Percentiles rank a stretch among this genome's conserved stretches.
Conservation (phyloP, 2,888 invertebrate species). For the Aricia artaxerxes region DNA sequence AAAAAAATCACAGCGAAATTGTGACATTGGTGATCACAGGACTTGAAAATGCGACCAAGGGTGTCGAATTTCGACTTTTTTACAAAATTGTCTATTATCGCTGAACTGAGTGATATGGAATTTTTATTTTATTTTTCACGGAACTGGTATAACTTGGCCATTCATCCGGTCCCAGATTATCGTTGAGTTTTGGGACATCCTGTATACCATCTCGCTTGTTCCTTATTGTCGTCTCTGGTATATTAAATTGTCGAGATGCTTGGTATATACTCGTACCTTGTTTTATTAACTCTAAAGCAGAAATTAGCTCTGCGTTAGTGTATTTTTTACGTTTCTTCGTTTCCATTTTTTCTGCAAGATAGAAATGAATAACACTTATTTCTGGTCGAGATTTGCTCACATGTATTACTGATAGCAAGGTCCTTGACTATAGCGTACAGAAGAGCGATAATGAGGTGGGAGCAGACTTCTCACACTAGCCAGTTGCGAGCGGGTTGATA, state of each 20-base stretch:
- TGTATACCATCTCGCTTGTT: conserved; percentile 26
- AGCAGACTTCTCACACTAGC: conserved; percentile 1
- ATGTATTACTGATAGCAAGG: neutral
- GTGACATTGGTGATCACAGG: too few species aligned
- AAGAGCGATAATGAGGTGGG: conserved; percentile 1
- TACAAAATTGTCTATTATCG: too few species aligned
- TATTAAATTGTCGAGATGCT: conserved; percentile 26
- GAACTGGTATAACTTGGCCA: too few species aligned
- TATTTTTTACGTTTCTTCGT: conserved; percentile 1
- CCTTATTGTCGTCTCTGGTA: conserved; percentile 31
- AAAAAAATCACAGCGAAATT: too few species aligned
- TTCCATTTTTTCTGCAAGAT: neutral
- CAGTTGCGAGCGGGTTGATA: conserved; percentile 1
- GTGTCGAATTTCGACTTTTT: too few species aligned
- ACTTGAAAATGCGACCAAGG: too few species aligned
- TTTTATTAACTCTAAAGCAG: neutral
- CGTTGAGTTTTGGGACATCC: too few species aligned
- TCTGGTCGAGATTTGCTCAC: neutral
- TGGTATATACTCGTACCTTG: conserved; percentile 25
- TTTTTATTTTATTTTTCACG: too few species aligned
- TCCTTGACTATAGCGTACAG: conserved; percentile 1
- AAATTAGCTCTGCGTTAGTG: conserved; percentile 1
- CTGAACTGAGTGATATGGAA: too few species aligned
- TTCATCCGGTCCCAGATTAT: too few species aligned
- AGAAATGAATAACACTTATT: neutral